A percentile compares a stretch with the other conserved stretches of the same genome.
Evolutionary conservation across 2,797 vertebrate species (phyloP).

Genomic region (Muscicapa striata): DNA sequence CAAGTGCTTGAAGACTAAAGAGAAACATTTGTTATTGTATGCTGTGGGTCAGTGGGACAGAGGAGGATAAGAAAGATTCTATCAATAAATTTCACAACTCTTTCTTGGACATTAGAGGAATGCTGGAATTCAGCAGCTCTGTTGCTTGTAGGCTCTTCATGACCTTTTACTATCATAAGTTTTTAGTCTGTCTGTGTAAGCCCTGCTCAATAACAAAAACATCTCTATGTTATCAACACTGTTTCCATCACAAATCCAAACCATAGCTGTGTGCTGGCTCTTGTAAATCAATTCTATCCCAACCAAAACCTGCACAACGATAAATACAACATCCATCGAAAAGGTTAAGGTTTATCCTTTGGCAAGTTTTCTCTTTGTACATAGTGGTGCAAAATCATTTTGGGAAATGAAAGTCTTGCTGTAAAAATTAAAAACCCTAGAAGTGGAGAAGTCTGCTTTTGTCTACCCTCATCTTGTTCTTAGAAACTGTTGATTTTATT

Average conservation of each 20-base stretch:
- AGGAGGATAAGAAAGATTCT: neutral
- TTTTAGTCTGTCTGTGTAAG: neutral
- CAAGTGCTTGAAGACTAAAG: neutral
- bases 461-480: neutral
- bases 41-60: neutral
- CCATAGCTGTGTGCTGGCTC: neutral
- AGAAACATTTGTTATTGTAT: neutral
- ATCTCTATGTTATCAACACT: neutral
- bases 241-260: neutral
- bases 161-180: neutral
- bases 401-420: neutral
- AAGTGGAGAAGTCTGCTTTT: neutral
- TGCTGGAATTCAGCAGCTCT: neutral
- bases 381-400: neutral
- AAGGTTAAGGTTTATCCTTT: neutral
- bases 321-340: fast-evolving
- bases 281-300: neutral
- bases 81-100: neutral
- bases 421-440: neutral
- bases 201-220: neutral
- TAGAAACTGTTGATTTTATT: neutral
- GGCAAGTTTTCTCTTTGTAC: neutral
- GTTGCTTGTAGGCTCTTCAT: neutral
- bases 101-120: neutral
- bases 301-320: neutral